Conservation (phyloP, 2,888 invertebrate species). For the Andricus quercusramuli region DNA sequence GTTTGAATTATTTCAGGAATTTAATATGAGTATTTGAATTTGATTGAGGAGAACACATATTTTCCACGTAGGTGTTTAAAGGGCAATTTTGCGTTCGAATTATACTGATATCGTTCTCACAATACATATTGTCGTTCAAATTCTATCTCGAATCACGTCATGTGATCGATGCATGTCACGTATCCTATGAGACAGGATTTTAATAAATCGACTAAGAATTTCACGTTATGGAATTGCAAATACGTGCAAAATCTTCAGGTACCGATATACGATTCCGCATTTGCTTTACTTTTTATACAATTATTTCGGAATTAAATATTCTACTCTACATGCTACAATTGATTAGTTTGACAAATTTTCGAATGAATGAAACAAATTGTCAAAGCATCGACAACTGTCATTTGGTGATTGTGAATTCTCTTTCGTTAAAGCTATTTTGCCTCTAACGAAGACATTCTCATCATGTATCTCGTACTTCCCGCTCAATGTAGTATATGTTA, state of each 20-base stretch:
- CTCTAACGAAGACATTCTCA: no score
- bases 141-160: background rate
- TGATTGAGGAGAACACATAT: background rate
- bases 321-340: no score
- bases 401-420: no score
- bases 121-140: background rate
- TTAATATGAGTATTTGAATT: background rate
- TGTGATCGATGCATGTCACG: background rate
- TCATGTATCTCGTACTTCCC: no score
- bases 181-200: background rate
- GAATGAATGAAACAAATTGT: no score
- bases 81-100: background rate
- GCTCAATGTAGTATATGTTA: no score
- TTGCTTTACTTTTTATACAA: no score
- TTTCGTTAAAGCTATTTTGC: no score
- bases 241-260: background rate
- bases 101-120: background rate
- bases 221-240: background rate
- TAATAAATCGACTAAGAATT: slow-evolving; percentile 3
- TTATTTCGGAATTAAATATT: no score
- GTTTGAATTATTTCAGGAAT: background rate
- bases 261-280: no score
- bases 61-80: background rate
- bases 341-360: no score
- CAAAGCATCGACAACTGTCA: no score